These are phyloP conservation scores for Rousettus leschenaultii DNA, from an alignment of 2,113 vertebrate species.

Conservation along the genomic window DNA sequence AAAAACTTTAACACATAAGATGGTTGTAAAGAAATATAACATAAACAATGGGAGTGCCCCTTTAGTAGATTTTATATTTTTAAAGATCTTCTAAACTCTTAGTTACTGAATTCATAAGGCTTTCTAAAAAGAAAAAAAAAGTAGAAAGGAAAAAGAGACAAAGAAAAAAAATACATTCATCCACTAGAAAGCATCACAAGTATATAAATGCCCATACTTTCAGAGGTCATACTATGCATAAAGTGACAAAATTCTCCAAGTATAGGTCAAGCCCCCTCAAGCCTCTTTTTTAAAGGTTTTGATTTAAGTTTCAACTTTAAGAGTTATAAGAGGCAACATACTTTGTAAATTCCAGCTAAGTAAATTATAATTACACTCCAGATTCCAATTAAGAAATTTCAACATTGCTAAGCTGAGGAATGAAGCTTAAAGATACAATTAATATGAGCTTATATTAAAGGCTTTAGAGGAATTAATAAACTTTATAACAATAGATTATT, in stretches of 20 bases:
- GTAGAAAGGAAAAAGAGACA: neutral
- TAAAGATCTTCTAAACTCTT: neutral
- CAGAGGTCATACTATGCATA: neutral
- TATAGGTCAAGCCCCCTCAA: neutral
- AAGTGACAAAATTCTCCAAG: neutral
- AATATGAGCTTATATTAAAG: conserved; percentile 83
- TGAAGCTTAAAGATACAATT: conserved; percentile 80
- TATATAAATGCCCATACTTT: neutral
- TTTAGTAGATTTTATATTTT: neutral
- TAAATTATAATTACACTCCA: conserved; percentile 79
- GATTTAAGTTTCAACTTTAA: conserved; percentile 22
- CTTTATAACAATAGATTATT: conserved; percentile 75
- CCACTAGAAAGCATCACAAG: neutral
- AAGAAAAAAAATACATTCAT: neutral
- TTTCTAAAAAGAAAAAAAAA: neutral
- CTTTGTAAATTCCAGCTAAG: conserved; percentile 79
- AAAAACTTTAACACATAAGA: neutral
- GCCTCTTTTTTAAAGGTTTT: neutral
- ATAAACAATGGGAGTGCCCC: neutral
- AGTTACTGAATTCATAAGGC: neutral
- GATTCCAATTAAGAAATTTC: conserved; percentile 70
- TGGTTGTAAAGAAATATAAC: neutral
- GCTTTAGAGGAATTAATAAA: conserved; percentile 81
- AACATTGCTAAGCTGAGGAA: conserved; percentile 72
- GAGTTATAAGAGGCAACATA: conserved; percentile 62